Conservation (phyloP, 2,113 vertebrate species). For the Perca schrenkii region DNA sequence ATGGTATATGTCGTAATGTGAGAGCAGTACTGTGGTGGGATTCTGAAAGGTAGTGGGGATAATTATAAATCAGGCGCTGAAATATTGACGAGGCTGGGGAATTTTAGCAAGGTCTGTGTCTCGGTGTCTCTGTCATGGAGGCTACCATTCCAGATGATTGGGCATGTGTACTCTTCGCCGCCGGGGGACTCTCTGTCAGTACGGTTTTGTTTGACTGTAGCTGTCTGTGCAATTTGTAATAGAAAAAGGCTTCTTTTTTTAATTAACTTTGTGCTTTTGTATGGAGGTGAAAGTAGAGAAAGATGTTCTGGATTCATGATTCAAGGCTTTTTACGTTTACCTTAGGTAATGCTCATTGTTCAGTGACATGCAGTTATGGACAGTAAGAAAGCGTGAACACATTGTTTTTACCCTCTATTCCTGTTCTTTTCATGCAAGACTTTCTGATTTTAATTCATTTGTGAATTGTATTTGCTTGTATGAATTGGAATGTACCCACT, state of each 20-base stretch:
- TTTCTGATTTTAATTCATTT: background rate
- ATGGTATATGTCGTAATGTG: conserved; percentile 19
- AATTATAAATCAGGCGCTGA: conserved; percentile 41
- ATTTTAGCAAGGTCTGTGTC: background rate
- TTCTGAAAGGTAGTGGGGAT: background rate
- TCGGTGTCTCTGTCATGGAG: background rate
- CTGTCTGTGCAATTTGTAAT: conserved; percentile 16
- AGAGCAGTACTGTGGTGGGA: background rate
- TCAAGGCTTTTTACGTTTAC: no score
- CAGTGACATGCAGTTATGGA: conserved; percentile 6
- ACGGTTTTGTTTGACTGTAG: conserved; percentile 7
- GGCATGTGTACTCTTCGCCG: background rate
- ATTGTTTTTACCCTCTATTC: background rate
- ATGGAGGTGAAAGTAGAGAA: conserved; percentile 9
- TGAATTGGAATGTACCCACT: no score
- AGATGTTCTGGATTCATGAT: conserved; percentile 11
- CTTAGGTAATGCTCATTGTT: background rate
- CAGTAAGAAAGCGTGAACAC: background rate
- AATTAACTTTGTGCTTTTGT: background rate
- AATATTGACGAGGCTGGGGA: conserved; percentile 52
- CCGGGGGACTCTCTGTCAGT: conserved; percentile 28
- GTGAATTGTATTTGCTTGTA: no score
- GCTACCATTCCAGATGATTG: conserved; percentile 21
- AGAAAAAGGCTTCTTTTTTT: conserved; percentile 23
- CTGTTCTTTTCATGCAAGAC: background rate